Conservation (phyloP, 2,888 invertebrate genomes). For the Andrena praecox region DNA sequence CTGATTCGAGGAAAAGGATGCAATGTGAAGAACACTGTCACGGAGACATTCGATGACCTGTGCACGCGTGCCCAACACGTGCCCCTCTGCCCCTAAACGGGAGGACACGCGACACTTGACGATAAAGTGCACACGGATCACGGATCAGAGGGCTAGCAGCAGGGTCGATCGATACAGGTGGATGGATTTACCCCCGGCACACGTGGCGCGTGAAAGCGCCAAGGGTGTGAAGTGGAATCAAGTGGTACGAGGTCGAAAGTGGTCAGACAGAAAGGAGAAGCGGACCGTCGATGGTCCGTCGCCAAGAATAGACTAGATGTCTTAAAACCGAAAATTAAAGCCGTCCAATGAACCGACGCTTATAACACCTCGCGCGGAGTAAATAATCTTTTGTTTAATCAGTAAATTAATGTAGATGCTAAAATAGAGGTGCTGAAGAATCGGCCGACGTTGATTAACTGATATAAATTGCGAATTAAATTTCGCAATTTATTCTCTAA, state of each 20-base stretch:
- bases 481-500: too few relatives aligned
- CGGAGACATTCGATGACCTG: background rate
- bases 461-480: too few relatives aligned
- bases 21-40: background rate
- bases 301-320: background rate
- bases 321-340: background rate
- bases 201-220: slow-evolving; percentile 43
- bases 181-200: slow-evolving; percentile 42
- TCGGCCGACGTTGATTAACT: too few relatives aligned
- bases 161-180: slow-evolving; percentile 59
- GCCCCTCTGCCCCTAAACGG: background rate
- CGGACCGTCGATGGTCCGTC: background rate
- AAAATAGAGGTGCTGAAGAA: too few relatives aligned
- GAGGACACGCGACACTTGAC: slow-evolving; percentile 59
- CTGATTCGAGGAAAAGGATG: background rate
- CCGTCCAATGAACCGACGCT: background rate
- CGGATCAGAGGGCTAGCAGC: slow-evolving; percentile 62
- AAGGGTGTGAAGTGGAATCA: slow-evolving; percentile 63
- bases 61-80: slow-evolving; percentile 41
- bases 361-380: too few relatives aligned
- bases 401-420: too few relatives aligned
- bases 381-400: too few relatives aligned
- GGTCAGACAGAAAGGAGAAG: slow-evolving; percentile 33
- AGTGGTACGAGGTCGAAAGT: slow-evolving; percentile 60
- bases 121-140: slow-evolving; percentile 71